A percentile compares a stretch with the other conserved stretches of the same genome.
These are phyloP conservation scores for Agriopis aurantiaria DNA, from an alignment of 2,888 invertebrate genomes.

Conservation along the genomic window DNA sequence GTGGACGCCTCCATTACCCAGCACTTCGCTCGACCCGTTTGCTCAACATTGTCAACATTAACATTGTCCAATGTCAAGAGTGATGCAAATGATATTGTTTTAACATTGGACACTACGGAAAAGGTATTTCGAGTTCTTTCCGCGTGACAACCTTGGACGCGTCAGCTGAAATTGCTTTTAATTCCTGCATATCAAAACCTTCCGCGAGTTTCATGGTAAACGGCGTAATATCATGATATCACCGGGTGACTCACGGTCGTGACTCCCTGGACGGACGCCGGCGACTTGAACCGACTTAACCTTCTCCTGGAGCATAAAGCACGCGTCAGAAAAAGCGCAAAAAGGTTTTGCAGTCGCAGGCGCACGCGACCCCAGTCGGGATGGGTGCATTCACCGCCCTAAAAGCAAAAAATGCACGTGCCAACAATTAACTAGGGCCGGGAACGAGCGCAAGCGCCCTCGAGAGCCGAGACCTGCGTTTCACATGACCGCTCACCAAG, in stretches of 20 bases:
- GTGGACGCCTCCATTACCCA: conserved; percentile 11
- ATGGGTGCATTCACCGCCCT: conserved; percentile 71
- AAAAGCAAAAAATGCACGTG: conserved; percentile 76
- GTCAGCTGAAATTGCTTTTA: conserved; percentile 48
- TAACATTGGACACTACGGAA: conserved; percentile 55
- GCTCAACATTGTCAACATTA: conserved; percentile 50
- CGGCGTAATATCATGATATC: conserved; percentile 72
- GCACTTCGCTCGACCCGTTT: conserved; percentile 30
- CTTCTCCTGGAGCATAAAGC: conserved; percentile 69
- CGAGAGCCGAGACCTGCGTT: conserved; percentile 53
- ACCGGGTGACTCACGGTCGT: conserved; percentile 74
- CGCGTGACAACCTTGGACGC: conserved; percentile 52
- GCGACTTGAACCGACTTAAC: conserved; percentile 73
- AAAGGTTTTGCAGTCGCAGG: conserved; percentile 65
- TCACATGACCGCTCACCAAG: conserved; percentile 72
- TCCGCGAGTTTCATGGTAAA: conserved; percentile 60
- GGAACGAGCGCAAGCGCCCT: conserved; percentile 62
- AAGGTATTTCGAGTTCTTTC: conserved; percentile 55
- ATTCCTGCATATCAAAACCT: conserved; percentile 46
- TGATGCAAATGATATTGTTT: conserved; percentile 54
- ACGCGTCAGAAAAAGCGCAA: conserved; percentile 69
- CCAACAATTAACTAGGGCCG: conserved; percentile 78
- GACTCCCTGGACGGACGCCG: conserved; percentile 57
- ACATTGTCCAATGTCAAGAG: conserved; percentile 58
- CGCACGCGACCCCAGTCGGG: conserved; percentile 67